These are phyloP conservation scores for Percopsis transmontana DNA, from an alignment of 2,113 vertebrate species.

Conservation along the genomic window DNA sequence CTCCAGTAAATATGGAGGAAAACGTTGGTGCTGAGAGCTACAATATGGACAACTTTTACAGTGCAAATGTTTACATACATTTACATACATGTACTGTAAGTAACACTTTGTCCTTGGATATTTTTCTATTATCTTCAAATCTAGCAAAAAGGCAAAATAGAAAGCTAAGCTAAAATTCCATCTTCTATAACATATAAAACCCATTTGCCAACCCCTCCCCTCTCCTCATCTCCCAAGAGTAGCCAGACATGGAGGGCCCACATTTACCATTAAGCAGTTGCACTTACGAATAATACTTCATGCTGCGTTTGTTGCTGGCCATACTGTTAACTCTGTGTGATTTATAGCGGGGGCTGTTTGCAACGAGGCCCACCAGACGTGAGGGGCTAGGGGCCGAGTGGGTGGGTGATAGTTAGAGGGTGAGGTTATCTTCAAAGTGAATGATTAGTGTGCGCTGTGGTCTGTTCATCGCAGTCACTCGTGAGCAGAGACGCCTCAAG, in stretches of 20 bases:
- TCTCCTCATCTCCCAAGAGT: constrained; percentile 3
- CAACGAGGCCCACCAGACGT: constrained; percentile 20
- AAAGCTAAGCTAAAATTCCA: too few species aligned
- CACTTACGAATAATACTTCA: constrained; percentile 25
- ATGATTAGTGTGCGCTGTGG: constrained; percentile 39
- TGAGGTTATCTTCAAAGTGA: constrained; percentile 26
- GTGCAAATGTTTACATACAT: too few species aligned
- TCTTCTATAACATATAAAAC: too few species aligned
- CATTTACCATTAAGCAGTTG: constrained; percentile 26
- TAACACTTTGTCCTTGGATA: too few species aligned
- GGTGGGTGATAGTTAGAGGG: constrained; percentile 34
- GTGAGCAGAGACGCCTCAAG: background rate
- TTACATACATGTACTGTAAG: too few species aligned
- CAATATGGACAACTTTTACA: too few species aligned
- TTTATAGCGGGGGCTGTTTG: constrained; percentile 45
- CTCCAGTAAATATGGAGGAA: too few species aligned
- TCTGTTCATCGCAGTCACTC: background rate
- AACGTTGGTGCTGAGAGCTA: too few species aligned
- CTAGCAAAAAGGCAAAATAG: too few species aligned
- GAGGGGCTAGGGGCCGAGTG: constrained; percentile 1
- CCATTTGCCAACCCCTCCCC: background rate
- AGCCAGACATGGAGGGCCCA: constrained; percentile 4
- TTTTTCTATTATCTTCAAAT: too few species aligned
- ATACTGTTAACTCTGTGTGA: constrained; percentile 24
- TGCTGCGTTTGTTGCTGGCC: constrained; percentile 28